Base-by-base conservation (phyloP, 2,888 invertebrate genomes). In the Nesidiocoris tenuis region DNA sequence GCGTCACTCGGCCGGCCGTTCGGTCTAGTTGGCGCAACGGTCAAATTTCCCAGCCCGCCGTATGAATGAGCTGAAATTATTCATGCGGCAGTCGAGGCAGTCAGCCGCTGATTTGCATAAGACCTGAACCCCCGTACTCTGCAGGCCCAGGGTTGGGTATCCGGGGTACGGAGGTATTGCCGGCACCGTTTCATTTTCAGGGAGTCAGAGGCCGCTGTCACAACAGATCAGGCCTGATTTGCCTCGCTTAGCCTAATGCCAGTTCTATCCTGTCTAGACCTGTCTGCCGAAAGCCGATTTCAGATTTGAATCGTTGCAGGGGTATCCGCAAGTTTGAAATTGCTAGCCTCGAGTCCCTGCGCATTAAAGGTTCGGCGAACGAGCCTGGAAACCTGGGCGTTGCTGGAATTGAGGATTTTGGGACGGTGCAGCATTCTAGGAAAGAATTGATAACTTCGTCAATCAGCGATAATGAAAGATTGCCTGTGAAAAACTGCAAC, bases 31-130 rank as follows among this genome's bases (percentile, higher is more conserved):
- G 64, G 18, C 63, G 21, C 64, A n/a, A 22, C 23, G 64, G 64
- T 24, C 25, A 39, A 39, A 65, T 19, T 65, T 39, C 65, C 65
- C 65, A 39, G 25, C 25, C 17, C 65, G n/a, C n/a, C n/a, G 19
- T 65, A 65, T 65, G 65, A 65, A 65, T 65, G 65, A 65, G 65
- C 39, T 18, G 65, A 65, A 65, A 65, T 65, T 65, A 65, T 65
- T 65, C 65, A 65, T 65, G 65, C 39, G 39, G 65, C 25, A 24
- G 65, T 65, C 25, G 39, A 39, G 39, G 39, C 39, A 39, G 39
- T 39, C 39, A 19, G 65, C 65, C 25, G 24, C 39, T 24, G 19
- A 65, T 65, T 65, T 65, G 65, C 65, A 65, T 65, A 39, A 65
- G 65, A 39, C 25, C 39, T 65, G 65, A 65, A 39, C 65, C 39